Percentiles rank a stretch among this genome's conserved stretches.
Conservation (phyloP, 2,113 vertebrate genomes). For the Trogon melanurus region DNA sequence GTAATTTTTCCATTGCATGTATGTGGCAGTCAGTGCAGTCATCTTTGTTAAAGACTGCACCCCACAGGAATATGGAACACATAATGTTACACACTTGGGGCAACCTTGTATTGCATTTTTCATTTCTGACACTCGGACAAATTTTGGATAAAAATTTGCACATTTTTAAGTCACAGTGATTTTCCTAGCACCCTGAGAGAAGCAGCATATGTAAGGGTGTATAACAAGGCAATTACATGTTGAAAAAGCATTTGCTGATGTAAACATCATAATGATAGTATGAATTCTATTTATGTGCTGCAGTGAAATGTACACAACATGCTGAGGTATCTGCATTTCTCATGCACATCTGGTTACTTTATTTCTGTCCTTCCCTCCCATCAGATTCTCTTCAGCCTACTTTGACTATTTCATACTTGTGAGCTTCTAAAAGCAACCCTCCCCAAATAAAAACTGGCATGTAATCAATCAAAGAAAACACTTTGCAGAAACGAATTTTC, state of each 20-base stretch:
- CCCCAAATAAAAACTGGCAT: background rate
- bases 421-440: background rate
- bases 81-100: background rate
- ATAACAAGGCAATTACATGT: background rate
- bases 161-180: background rate
- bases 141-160: background rate
- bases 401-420: background rate
- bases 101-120: background rate
- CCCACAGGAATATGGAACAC: background rate
- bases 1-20: background rate
- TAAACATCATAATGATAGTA: background rate
- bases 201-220: background rate
- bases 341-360: background rate
- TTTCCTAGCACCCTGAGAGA: background rate
- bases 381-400: background rate
- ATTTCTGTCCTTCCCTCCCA: background rate
- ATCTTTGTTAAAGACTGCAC: background rate
- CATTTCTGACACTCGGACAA: background rate
- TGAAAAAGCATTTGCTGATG: background rate
- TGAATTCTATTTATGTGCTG: background rate
- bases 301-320: background rate
- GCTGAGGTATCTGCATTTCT: background rate
- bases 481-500: background rate
- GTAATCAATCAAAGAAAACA: background rate
- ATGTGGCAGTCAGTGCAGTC: background rate